phyloP scores from a whole-genome alignment of 2,797 vertebrate species.

The Nyctibius grandis region DNA sequence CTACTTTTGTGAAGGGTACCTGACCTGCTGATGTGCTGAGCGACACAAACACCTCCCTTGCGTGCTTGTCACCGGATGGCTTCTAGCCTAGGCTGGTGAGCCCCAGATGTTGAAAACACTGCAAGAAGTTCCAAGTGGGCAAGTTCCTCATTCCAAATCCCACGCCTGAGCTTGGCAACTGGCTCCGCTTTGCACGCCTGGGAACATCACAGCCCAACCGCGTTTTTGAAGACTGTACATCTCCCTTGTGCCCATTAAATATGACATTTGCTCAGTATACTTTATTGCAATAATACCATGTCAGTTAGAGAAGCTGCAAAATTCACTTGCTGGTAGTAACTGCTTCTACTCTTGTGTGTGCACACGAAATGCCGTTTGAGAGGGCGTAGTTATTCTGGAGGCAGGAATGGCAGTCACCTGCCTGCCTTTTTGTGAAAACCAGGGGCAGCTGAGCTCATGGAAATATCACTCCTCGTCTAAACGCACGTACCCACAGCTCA shows the following conservation, averaged over 20 bases:
- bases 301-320: background rate
- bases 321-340: background rate
- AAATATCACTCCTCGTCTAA: background rate
- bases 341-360: background rate
- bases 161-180: background rate
- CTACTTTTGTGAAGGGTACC: accelerated
- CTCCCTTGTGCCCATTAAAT: background rate
- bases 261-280: background rate
- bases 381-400: background rate
- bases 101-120: background rate
- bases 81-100: background rate
- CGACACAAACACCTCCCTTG: background rate
- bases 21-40: background rate
- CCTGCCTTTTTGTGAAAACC: background rate
- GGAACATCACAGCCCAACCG: background rate
- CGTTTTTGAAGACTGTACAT: background rate
- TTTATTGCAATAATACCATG: conserved; percentile 33
- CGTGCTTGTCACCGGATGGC: accelerated
- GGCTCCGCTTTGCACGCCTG: background rate
- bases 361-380: background rate
- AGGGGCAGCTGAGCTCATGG: background rate
- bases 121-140: background rate
- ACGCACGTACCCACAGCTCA: accelerated
- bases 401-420: background rate
- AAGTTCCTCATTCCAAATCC: background rate